Evolutionary conservation across 2,888 invertebrate species (phyloP).

Genomic region (Pyrrhia umbra): DNA sequence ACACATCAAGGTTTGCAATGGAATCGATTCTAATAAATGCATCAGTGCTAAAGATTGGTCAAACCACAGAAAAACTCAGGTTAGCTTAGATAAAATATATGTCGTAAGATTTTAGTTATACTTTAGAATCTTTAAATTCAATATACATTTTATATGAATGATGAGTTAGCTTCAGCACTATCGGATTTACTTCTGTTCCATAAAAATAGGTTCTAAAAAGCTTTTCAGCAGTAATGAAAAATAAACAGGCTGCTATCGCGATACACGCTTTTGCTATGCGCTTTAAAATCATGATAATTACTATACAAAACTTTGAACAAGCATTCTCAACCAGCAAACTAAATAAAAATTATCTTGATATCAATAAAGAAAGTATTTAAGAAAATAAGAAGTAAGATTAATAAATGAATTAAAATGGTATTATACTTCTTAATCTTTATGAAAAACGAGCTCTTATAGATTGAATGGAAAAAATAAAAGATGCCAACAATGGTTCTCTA

Average conservation of each 20-base stretch:
- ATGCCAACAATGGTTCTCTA: constrained; percentile 65
- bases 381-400: background rate
- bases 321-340: constrained; percentile 6
- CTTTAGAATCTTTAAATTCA: constrained; percentile 9
- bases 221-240: background rate
- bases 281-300: constrained; percentile 33
- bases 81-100: constrained; percentile 4
- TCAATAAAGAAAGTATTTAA: constrained; percentile 1
- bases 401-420: background rate
- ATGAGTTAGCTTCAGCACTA: constrained; percentile 30
- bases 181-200: constrained; percentile 11
- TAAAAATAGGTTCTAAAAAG: background rate
- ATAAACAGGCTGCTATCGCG: constrained; percentile 9
- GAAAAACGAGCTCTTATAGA: constrained; percentile 9
- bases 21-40: background rate
- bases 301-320: background rate
- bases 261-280: constrained; percentile 36
- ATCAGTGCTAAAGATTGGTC: constrained; percentile 4
- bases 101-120: constrained; percentile 15
- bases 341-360: background rate
- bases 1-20: too few relatives aligned
- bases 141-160: background rate
- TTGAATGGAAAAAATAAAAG: constrained; percentile 31
- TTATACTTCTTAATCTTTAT: constrained; percentile 11
- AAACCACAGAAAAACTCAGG: constrained; percentile 6